phyloP scores from a whole-genome alignment of 2,797 vertebrate species.

The Molothrus ater region DNA sequence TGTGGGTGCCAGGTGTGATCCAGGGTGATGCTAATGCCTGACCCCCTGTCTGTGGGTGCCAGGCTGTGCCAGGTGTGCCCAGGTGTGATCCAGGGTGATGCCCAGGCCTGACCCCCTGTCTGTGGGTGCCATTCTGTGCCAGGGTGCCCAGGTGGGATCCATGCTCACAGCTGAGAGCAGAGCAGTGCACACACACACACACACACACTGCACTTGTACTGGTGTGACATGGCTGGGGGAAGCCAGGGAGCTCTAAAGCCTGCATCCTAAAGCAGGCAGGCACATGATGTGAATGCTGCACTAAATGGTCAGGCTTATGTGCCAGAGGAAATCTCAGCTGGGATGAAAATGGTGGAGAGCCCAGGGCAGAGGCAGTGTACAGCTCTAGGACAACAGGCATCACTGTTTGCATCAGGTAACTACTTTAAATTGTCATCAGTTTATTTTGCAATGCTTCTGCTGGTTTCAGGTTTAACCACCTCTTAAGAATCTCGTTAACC shows the following conservation, averaged over 20 bases:
- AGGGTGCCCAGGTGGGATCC: not conserved
- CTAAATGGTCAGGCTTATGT: not conserved
- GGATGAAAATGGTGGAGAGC: not conserved
- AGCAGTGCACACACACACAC: not conserved
- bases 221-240: accelerated
- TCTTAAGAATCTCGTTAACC: not conserved
- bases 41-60: too few relatives aligned
- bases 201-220: not conserved
- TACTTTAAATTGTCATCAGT: not conserved
- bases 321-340: not conserved
- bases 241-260: not conserved
- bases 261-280: not conserved
- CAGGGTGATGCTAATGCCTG: too few relatives aligned
- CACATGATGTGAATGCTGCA: not conserved
- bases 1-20: not conserved
- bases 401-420: not conserved
- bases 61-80: not conserved
- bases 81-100: not conserved
- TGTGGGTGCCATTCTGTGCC: not conserved
- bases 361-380: not conserved
- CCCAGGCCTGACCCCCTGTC: not conserved
- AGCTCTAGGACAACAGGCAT: not conserved
- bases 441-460: not conserved
- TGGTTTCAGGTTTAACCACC: not conserved
- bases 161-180: not conserved